Percentiles rank a stretch among this genome's conserved stretches.
phyloP scores from a whole-genome alignment of 2,113 vertebrate species.

The Myocastor coypus region DNA sequence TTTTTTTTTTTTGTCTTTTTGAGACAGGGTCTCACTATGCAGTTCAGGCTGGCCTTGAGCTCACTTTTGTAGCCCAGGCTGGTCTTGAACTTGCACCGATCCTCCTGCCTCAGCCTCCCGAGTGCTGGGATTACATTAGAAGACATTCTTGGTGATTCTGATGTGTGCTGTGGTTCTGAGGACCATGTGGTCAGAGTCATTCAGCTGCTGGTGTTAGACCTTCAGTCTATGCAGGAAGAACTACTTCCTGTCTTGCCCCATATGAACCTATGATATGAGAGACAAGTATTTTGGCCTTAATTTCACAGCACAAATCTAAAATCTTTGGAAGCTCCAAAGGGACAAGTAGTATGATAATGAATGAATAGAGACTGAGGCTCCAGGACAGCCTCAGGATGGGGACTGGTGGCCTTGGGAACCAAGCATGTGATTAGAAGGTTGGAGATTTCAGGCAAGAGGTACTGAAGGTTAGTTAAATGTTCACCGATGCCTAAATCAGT shows the following conservation, averaged over 20 bases:
- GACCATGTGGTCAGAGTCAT: not conserved
- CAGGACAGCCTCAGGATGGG: not conserved
- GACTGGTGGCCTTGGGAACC: not conserved
- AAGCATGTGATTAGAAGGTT: not conserved
- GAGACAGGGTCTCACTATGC: too few species aligned
- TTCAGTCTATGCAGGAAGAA: not conserved
- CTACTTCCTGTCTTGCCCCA: not conserved
- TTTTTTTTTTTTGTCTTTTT: too few species aligned
- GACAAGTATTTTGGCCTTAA: not conserved
- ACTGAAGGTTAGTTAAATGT: not conserved
- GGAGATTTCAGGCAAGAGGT: not conserved
- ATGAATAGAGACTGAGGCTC: not conserved
- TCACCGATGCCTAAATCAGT: not conserved
- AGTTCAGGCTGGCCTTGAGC: too few species aligned
- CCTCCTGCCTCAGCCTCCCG: too few species aligned
- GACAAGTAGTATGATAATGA: not conserved
- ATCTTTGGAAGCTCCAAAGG: not conserved
- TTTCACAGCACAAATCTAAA: not conserved
- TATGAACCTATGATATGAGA: not conserved
- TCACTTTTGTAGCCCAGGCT: too few species aligned
- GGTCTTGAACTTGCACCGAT: too few species aligned
- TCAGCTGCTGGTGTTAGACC: not conserved
- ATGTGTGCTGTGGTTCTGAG: not conserved
- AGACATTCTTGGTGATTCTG: not conserved
- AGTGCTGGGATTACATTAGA: too few species aligned